phyloP scores from a whole-genome alignment of 2,888 invertebrate genomes.

The Acheta domesticus region DNA sequence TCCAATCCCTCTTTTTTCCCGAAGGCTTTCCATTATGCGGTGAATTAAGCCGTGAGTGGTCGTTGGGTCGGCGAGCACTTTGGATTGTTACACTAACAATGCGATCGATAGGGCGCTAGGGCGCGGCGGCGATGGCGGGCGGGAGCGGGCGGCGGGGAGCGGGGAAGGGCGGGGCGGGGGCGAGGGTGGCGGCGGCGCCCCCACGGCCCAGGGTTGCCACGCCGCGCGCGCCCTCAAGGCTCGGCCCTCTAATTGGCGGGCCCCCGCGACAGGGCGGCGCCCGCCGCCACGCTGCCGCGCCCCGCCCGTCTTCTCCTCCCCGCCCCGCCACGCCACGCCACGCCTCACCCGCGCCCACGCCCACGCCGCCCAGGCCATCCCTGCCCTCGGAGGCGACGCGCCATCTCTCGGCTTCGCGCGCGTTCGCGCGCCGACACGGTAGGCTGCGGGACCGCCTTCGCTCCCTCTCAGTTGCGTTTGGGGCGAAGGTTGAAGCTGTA shows the following conservation, averaged over 20 bases:
- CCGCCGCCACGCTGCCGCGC: not conserved
- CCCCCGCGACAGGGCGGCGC: not conserved
- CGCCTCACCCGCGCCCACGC: too few relatives aligned
- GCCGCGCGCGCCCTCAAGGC: not conserved
- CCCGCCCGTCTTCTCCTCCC: too few relatives aligned
- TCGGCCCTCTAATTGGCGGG: not conserved
- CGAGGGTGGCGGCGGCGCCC: not conserved
- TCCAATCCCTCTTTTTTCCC: constrained; percentile 18
- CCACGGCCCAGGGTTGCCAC: not conserved
- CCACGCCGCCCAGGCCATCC: too few relatives aligned
- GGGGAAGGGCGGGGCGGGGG: too few relatives aligned
- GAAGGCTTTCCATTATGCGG: constrained; percentile 18
- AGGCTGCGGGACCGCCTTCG: too few relatives aligned
- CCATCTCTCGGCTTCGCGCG: too few relatives aligned
- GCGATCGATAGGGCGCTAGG: not conserved
- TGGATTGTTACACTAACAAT: not conserved
- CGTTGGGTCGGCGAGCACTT: not conserved
- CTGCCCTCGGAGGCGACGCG: too few relatives aligned
- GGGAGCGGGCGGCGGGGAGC: too few relatives aligned
- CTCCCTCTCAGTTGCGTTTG: too few relatives aligned
- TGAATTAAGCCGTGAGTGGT: constrained; percentile 18
- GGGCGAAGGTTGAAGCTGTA: too few relatives aligned
- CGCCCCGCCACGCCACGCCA: too few relatives aligned
- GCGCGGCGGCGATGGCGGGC: not conserved
- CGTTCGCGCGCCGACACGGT: too few relatives aligned